A percentile compares a stretch with the other conserved stretches of the same genome.
Evolutionary conservation across 2,888 invertebrate genomes (phyloP).

Genomic region (Zeuzera pyrina): DNA sequence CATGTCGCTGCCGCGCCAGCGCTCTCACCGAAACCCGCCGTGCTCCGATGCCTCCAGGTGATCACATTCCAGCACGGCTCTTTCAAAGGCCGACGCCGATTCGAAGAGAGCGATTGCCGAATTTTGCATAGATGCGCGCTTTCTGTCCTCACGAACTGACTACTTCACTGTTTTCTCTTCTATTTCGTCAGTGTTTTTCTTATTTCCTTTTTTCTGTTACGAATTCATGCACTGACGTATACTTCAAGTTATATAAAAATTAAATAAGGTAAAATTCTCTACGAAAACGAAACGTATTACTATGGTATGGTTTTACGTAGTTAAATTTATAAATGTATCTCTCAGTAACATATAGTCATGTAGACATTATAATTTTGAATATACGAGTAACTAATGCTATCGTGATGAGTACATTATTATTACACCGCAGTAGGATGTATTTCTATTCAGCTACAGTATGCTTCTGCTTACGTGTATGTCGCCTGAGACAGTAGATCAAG

Average conservation of each 20-base stretch:
- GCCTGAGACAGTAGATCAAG: too few species aligned
- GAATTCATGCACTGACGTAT: neutral
- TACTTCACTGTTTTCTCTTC: slow-evolving; percentile 28
- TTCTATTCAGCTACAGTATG: too few species aligned
- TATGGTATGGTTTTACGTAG: slow-evolving; percentile 46
- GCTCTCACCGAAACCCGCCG: slow-evolving; percentile 70
- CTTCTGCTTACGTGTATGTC: too few species aligned
- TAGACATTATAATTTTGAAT: too few species aligned
- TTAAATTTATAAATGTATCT: neutral
- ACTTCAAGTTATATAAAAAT: too few species aligned
- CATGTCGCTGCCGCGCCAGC: slow-evolving; percentile 71
- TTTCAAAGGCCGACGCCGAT: slow-evolving; percentile 60
- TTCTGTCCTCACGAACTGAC: slow-evolving; percentile 29
- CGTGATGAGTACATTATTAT: too few species aligned
- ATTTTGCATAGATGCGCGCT: slow-evolving; percentile 65
- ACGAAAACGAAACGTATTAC: slow-evolving; percentile 16
- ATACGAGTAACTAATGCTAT: too few species aligned
- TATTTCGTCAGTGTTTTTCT: slow-evolving; percentile 27
- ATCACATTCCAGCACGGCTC: slow-evolving; percentile 66
- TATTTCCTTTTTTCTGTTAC: neutral
- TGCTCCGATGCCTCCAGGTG: slow-evolving; percentile 55
- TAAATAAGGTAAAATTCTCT: too few species aligned
- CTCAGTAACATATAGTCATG: too few species aligned
- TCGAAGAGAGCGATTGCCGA: slow-evolving; percentile 64
- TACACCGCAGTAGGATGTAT: too few species aligned